Base-by-base conservation (phyloP, 1,140 invertebrate genomes). In the Drosophila littoralis region DNA sequence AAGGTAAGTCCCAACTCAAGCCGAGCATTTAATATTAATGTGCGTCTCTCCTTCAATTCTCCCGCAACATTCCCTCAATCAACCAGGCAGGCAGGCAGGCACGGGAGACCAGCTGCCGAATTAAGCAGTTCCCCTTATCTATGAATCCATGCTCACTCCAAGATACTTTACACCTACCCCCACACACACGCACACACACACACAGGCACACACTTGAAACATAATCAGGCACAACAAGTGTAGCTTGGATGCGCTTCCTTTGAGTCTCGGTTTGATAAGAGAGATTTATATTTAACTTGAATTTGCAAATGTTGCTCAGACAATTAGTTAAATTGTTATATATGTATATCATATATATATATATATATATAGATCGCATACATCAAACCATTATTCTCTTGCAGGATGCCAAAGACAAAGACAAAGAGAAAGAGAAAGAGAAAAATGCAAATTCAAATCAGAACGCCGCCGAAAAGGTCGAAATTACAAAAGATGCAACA, bases 371-470 rank as follows among this genome's bases (percentile, higher is more conserved):
- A 67, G 46, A 69, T 65, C 61, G 70, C 73, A 85, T 63, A 57
- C 48, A 72, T 74, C 68, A 75, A 66, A 74, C 67, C 58, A 73
- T 82, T 77, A 74, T 85, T 91, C 75, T 81, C 78, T 91, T 91
- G 70, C 90, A 91, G 90, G 90, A 91, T 89, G 83, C 81, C 77
- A 91, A 89, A 85, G 89, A 88, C 74, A 90, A 90, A 90, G 67
- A 74, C 36, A 85, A 78, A n/a, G n/a, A n/a, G n/a, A n/a, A n/a
- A n/a, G n/a, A n/a, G n/a, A n/a, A n/a, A 59, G 40, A 72, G 13
- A 67, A 52, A 91, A 81, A 86, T 74, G 76, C 79, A 79, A 91
- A 79, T 79, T 77, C 79, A 80, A 91, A 76, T 80, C 69, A 77
- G 75, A 84, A 73, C 72, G 79, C 69, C 67, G 77, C 77, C 71